Base-by-base conservation (phyloP, 2,888 invertebrate genomes). In the Pachydiplax longipennis region DNA sequence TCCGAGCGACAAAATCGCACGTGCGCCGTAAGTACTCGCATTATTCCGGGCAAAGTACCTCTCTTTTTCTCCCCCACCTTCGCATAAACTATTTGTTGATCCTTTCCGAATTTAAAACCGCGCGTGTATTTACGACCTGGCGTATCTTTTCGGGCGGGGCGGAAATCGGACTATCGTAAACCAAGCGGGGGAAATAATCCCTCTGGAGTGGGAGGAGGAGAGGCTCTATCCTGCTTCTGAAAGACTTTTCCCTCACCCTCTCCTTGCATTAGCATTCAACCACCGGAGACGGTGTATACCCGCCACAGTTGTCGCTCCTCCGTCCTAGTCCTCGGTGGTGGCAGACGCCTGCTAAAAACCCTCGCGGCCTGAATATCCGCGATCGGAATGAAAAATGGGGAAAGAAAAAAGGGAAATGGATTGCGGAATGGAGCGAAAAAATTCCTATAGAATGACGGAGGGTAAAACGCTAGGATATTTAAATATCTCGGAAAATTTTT, bases 81-180 rank as follows among this genome's bases (percentile, higher is more conserved):
- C 73, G 73, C 73, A 73, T 73, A 73, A 73, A 73, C 73, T 73
- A 73, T 73, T 73, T 73, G 73, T 73, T 73, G 73, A 73, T 73
- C 73, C 73, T 31, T 73, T 73, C 73, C 73, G 73, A 73, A 73
- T 73, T 73, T 73, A 73, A 73, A 73, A 73, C 73, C 31, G 73
- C 73, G 73, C 73, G 25, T 73, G 10, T 73, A 73, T 73, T 73
- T 73, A 73, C 73, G 73, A 31, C 25, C 31, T 73, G 73, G 31
- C 73, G 73, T 73, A 73, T 73, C 73, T 73, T 73, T 73, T 73
- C 87, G 87, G 87, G 87, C 61, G 61, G 87, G 61, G 87, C 87
- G 87, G 61, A 87, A 61, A 87, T 58, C 61, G 61, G 87, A 87
- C 87, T 73, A 58, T 87, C 87, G 87, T 87, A 87, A 87, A 87